phyloP scores from a whole-genome alignment of 2,797 vertebrate species.

The Lepilemur septentrionalis region DNA sequence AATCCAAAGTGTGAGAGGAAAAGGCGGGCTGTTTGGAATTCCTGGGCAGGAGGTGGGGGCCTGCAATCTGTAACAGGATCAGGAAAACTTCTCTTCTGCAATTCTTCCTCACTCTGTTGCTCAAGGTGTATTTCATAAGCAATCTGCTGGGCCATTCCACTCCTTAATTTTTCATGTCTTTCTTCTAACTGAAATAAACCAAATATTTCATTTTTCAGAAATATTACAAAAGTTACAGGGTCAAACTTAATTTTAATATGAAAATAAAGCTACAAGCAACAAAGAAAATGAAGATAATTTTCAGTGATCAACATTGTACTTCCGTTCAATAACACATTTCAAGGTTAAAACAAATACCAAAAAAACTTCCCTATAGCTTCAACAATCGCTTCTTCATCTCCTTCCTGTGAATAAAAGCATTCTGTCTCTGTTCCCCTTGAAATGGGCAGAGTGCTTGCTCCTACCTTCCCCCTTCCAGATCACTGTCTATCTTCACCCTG shows the following conservation, averaged over 20 bases:
- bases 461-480: background rate
- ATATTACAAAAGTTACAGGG: background rate
- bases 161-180: constrained; percentile 91
- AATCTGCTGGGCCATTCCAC: constrained; percentile 90
- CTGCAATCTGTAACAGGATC: constrained; percentile 87
- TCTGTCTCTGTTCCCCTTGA: constrained; percentile 6
- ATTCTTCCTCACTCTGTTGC: constrained; percentile 90
- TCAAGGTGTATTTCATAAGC: constrained; percentile 90
- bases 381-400: background rate
- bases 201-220: background rate
- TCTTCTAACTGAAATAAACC: constrained; percentile 89
- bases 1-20: constrained; percentile 95
- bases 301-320: constrained; percentile 13
- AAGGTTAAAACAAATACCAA: constrained; percentile 14
- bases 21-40: constrained; percentile 93
- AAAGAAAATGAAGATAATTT: constrained; percentile 43
- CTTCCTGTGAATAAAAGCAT: background rate
- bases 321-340: constrained; percentile 26
- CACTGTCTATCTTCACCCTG: background rate
- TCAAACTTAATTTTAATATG: constrained; percentile 52
- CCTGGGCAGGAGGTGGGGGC: constrained; percentile 88
- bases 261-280: constrained; percentile 41
- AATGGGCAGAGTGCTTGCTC: background rate
- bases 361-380: background rate
- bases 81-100: constrained; percentile 90